Conservation (phyloP, 2,113 vertebrate species). For the Vanacampus margaritifer region DNA sequence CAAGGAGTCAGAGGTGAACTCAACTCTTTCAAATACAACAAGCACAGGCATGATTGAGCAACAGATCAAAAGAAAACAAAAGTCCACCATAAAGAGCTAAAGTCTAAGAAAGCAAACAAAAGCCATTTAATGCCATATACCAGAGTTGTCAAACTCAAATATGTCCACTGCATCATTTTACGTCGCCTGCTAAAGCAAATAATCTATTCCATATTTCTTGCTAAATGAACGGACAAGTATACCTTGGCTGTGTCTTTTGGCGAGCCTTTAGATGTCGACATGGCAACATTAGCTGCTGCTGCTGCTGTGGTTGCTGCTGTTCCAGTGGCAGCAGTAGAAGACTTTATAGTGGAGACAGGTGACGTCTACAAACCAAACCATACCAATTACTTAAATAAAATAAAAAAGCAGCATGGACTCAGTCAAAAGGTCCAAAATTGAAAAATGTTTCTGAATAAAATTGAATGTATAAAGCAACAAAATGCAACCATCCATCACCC, state of each 20-base stretch:
- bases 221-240: slow-evolving; percentile 13
- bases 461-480: slow-evolving; percentile 3
- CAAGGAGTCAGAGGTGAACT: slow-evolving; percentile 6
- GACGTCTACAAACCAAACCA: slow-evolving; percentile 51
- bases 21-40: slow-evolving; percentile 7
- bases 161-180: background rate
- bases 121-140: background rate
- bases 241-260: slow-evolving; percentile 53
- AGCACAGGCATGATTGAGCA: slow-evolving; percentile 3
- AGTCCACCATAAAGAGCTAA: background rate
- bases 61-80: too few relatives aligned
- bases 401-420: slow-evolving; percentile 1
- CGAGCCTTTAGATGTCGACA: slow-evolving; percentile 41
- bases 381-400: slow-evolving; percentile 19
- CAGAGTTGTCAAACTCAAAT: background rate
- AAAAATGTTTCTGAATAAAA: background rate
- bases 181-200: slow-evolving; percentile 3
- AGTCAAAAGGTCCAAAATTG: background rate
- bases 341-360: slow-evolving; percentile 16
- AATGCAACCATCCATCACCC: slow-evolving; percentile 1
- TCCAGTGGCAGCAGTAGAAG: slow-evolving; percentile 26
- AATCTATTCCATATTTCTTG: background rate
- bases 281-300: slow-evolving; percentile 13
- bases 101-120: background rate
- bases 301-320: slow-evolving; percentile 1